Evolutionary conservation across 2,888 invertebrate genomes (phyloP).

Genomic region (Plagodis dolabraria): DNA sequence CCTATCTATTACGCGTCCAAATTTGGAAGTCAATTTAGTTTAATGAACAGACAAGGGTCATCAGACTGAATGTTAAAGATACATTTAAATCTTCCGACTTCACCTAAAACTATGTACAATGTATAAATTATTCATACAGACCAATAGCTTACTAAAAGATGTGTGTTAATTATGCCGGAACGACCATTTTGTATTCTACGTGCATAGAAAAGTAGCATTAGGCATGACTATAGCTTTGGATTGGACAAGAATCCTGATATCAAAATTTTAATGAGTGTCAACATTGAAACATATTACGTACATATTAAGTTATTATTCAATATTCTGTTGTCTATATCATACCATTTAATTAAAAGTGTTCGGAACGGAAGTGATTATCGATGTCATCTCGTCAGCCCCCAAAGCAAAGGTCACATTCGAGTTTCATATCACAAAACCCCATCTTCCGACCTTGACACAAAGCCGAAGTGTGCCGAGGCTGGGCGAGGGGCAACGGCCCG

Average conservation of each 20-base stretch:
- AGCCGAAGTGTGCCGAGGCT: slow-evolving; percentile 60
- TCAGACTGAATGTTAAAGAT: slow-evolving; percentile 7
- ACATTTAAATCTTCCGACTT: slow-evolving; percentile 2
- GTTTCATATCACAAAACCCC: slow-evolving; percentile 37
- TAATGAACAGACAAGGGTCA: neutral
- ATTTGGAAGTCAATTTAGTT: neutral
- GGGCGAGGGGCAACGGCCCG: slow-evolving; percentile 63
- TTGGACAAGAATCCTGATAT: no score
- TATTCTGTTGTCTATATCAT: no score
- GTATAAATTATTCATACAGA: slow-evolving; percentile 45
- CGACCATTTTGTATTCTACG: slow-evolving; percentile 40
- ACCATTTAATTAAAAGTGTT: no score
- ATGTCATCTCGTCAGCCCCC: neutral
- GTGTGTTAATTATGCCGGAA: slow-evolving; percentile 49
- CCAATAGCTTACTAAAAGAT: slow-evolving; percentile 40
- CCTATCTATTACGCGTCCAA: no score
- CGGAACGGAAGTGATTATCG: neutral
- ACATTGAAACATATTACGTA: no score
- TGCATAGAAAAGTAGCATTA: no score
- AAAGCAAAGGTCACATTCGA: slow-evolving; percentile 4
- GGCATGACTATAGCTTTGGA: no score
- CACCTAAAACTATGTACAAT: slow-evolving; percentile 9
- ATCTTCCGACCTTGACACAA: slow-evolving; percentile 59
- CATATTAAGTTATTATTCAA: no score
- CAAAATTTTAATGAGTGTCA: no score